Evolutionary conservation across 2,113 vertebrate genomes (phyloP).

Genomic region (Fregata magnificens): DNA sequence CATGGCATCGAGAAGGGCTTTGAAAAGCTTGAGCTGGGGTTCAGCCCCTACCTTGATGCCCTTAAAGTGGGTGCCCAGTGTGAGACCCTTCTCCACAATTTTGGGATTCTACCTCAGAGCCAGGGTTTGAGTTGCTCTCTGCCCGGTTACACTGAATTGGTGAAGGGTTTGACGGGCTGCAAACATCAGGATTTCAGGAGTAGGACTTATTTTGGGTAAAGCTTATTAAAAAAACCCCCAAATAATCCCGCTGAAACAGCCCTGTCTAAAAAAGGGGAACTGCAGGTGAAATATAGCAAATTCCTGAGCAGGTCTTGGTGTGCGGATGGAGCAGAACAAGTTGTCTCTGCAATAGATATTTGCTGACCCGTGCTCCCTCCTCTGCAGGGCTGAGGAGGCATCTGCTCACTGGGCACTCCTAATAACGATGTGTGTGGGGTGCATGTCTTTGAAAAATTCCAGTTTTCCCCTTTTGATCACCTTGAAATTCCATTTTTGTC

Average conservation of each 20-base stretch:
- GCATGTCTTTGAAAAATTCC: not conserved
- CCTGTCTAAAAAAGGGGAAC: not conserved
- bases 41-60: not conserved
- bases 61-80: not conserved
- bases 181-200: not conserved
- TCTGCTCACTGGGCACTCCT: fast-evolving
- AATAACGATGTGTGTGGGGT: fast-evolving
- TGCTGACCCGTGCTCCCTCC: not conserved
- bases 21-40: not conserved
- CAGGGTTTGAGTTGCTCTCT: not conserved
- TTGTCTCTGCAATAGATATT: not conserved
- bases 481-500: not conserved
- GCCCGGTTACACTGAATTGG: not conserved
- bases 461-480: not conserved
- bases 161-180: not conserved
- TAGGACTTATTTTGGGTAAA: not conserved
- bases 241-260: no score
- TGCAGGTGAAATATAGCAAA: not conserved
- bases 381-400: not conserved
- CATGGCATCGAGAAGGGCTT: not conserved
- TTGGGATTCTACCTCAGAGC: not conserved
- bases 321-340: not conserved
- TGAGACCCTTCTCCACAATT: not conserved
- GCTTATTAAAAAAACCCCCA: not conserved
- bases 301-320: not conserved